A percentile compares a stretch with the other conserved stretches of the same genome.
These are phyloP conservation scores for Egretta garzetta DNA, from an alignment of 2,113 vertebrate species.

Conservation along the genomic window DNA sequence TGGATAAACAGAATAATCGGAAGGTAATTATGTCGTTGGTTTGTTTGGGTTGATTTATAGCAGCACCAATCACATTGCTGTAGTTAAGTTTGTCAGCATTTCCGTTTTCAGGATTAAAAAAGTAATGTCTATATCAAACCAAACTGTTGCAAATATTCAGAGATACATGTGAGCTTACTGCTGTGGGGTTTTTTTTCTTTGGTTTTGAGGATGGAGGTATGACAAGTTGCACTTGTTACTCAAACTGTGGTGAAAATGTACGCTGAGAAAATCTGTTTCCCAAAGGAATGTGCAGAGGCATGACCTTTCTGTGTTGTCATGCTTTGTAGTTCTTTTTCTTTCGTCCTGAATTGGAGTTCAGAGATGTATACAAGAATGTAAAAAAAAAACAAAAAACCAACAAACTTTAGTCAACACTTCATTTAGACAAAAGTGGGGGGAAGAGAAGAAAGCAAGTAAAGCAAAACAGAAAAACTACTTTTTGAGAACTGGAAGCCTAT, in stretches of 20 bases:
- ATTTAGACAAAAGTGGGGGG: neutral
- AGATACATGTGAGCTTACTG: neutral
- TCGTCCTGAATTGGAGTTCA: neutral
- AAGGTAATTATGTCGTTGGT: conserved; percentile 72
- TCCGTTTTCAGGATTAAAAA: conserved; percentile 23
- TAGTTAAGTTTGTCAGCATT: conserved; percentile 70
- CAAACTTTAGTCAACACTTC: neutral
- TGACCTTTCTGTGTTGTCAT: neutral
- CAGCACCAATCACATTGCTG: conserved; percentile 7
- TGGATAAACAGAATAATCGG: conserved; percentile 76
- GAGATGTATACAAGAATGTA: neutral
- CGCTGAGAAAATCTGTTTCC: neutral
- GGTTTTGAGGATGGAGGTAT: neutral
- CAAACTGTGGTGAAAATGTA: neutral
- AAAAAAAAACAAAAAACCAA: neutral
- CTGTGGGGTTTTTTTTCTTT: neutral
- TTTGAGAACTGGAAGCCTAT: neutral
- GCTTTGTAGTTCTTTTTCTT: neutral
- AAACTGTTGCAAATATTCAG: neutral
- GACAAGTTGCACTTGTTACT: neutral
- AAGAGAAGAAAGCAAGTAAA: neutral
- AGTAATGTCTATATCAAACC: neutral
- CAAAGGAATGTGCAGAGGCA: neutral
- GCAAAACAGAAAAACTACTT: neutral
- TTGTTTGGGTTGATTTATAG: conserved; percentile 37